Conservation (phyloP, 2,888 invertebrate species). For the Drosophila koepferae region DNA sequence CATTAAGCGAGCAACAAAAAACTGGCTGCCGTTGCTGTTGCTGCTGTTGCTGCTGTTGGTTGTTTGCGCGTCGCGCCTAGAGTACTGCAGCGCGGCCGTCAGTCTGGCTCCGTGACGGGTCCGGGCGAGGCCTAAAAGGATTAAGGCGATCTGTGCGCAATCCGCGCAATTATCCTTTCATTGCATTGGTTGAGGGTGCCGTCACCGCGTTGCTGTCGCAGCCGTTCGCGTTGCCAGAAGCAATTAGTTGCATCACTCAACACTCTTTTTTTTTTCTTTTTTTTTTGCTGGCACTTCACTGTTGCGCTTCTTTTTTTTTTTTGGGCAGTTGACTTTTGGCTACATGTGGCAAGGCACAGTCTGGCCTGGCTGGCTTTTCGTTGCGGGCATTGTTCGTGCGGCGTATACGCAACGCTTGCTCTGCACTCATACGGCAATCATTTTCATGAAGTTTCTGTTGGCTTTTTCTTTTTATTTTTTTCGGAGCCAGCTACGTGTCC, state of each 20-base stretch:
- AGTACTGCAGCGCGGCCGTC: slow-evolving; percentile 35
- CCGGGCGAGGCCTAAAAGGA: slow-evolving; percentile 72
- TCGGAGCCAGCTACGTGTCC: slow-evolving; percentile 51
- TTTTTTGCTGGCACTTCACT: slow-evolving; percentile 35
- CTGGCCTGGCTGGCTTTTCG: slow-evolving; percentile 32
- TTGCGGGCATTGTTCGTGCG: slow-evolving; percentile 59
- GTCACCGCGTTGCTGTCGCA: slow-evolving; percentile 7
- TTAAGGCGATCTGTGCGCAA: slow-evolving; percentile 82
- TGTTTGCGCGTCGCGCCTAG: slow-evolving; percentile 51
- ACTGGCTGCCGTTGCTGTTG: slow-evolving; percentile 9
- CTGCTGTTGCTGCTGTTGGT: slow-evolving; percentile 19
- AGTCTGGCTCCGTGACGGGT: slow-evolving; percentile 39
- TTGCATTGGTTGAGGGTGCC: slow-evolving; percentile 51
- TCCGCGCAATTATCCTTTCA: slow-evolving; percentile 82
- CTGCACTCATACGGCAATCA: slow-evolving; percentile 66
- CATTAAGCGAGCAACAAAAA: slow-evolving; percentile 42
- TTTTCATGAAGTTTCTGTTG: slow-evolving; percentile 60
- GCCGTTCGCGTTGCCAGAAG: slow-evolving; percentile 53
- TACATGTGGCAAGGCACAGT: slow-evolving; percentile 47
- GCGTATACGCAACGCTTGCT: slow-evolving; percentile 73
- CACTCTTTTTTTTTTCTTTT: slow-evolving; percentile 34
- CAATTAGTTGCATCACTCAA: slow-evolving; percentile 81
- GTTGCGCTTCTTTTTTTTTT: slow-evolving; percentile 15
- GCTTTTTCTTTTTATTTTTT: not conserved
- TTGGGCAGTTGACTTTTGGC: slow-evolving; percentile 74